Conservation (phyloP, 2,113 vertebrate species). For the Rhinichthys klamathensis region DNA sequence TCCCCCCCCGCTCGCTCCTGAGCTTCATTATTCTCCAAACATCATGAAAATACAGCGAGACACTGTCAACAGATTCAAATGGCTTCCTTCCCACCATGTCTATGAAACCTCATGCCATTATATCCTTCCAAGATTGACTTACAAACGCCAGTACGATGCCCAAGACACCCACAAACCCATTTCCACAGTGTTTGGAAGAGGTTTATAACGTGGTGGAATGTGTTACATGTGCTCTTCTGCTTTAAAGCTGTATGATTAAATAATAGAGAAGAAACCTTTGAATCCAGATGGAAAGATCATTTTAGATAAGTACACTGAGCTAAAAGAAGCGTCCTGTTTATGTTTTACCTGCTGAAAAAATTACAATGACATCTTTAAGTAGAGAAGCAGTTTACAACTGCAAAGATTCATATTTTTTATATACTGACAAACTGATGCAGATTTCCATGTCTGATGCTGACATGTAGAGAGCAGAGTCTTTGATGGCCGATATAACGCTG, state of each 20-base stretch:
- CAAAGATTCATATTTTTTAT: background rate
- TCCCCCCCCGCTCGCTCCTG: background rate
- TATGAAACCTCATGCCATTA: constrained; percentile 14
- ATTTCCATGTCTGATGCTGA: background rate
- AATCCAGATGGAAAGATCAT: background rate
- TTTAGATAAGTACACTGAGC: background rate
- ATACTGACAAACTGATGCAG: background rate
- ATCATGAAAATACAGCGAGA: constrained; percentile 7
- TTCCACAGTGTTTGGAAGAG: background rate
- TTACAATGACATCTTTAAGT: background rate
- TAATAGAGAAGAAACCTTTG: background rate
- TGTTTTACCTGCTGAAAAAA: background rate
- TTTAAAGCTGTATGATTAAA: background rate
- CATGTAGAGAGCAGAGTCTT: too few relatives aligned
- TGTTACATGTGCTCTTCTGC: background rate
- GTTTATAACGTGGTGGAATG: background rate
- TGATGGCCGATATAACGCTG: too few relatives aligned
- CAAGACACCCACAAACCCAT: constrained; percentile 8
- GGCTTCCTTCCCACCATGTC: constrained; percentile 1
- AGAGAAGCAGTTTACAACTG: background rate
- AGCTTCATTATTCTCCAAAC: constrained; percentile 36
- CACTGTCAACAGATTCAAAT: constrained; percentile 15
- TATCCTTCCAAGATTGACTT: constrained; percentile 30
- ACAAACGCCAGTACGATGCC: background rate
- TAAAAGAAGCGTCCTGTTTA: background rate